Evolutionary conservation across 2,113 vertebrate species (phyloP).

Genomic region (Callipepla californica): DNA sequence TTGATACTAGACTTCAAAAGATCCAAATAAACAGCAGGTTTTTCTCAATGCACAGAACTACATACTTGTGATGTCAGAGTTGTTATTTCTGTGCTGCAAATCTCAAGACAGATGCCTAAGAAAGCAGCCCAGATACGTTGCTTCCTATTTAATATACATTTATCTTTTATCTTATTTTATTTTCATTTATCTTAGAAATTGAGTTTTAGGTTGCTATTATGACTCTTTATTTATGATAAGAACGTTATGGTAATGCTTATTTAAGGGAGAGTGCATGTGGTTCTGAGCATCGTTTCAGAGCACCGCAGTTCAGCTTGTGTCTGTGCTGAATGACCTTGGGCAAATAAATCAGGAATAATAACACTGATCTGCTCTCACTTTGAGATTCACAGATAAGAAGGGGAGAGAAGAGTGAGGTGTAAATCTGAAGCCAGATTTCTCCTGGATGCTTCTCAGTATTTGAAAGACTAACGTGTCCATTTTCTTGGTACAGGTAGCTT

Average conservation of each 20-base stretch:
- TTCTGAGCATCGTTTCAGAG: neutral
- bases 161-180: neutral
- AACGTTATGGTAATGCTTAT: neutral
- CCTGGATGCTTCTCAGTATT: neutral
- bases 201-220: neutral
- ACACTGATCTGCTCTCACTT: neutral
- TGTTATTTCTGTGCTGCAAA: slow-evolving; percentile 46
- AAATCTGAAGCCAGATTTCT: neutral
- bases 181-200: neutral
- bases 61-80: slow-evolving; percentile 50
- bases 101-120: slow-evolving; percentile 2
- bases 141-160: neutral
- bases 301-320: neutral
- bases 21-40: slow-evolving; percentile 59
- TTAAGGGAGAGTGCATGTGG: neutral
- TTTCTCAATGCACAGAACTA: slow-evolving; percentile 51
- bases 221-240: neutral
- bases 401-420: neutral
- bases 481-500: neutral
- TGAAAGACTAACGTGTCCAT: neutral
- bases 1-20: slow-evolving; percentile 72
- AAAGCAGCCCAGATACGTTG: neutral
- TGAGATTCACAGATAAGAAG: neutral
- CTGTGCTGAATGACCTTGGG: neutral
- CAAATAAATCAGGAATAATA: neutral